Evolutionary conservation across 2,797 vertebrate species (phyloP).

Genomic region (Sebastes reedi): DNA sequence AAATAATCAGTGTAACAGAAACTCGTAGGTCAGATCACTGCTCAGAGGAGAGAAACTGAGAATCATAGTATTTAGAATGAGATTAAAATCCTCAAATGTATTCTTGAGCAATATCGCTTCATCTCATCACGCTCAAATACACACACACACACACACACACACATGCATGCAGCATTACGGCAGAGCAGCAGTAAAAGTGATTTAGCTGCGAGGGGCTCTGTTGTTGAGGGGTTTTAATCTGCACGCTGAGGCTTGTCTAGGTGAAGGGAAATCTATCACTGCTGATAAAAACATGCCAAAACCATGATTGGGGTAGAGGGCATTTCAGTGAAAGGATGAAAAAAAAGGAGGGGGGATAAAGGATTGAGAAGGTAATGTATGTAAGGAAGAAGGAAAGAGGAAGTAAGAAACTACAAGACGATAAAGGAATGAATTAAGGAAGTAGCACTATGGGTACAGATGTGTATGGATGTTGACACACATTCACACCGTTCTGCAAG

Average conservation of each 20-base stretch:
- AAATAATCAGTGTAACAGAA: background rate
- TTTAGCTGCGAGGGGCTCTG: conserved; percentile 26
- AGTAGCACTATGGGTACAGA: background rate
- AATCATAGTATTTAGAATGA: background rate
- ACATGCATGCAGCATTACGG: conserved; percentile 1
- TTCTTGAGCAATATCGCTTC: background rate
- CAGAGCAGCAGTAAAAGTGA: conserved; percentile 51
- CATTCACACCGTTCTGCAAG: background rate
- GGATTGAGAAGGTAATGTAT: background rate
- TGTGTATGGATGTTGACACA: background rate
- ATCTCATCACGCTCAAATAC: background rate
- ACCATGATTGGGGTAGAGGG: background rate
- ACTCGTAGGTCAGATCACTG: background rate
- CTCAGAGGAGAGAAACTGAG: background rate
- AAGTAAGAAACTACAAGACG: background rate
- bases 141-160: background rate
- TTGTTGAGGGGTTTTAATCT: conserved; percentile 36
- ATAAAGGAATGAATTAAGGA: background rate
- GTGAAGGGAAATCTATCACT: conserved; percentile 45
- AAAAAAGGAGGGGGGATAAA: background rate
- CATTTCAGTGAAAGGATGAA: background rate
- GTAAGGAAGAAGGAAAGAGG: background rate
- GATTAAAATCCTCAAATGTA: background rate
- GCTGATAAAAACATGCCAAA: conserved; percentile 48
- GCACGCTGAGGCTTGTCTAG: conserved; percentile 40